Conservation (phyloP, 2,797 vertebrate species). For the Gorsachius magnificus region DNA sequence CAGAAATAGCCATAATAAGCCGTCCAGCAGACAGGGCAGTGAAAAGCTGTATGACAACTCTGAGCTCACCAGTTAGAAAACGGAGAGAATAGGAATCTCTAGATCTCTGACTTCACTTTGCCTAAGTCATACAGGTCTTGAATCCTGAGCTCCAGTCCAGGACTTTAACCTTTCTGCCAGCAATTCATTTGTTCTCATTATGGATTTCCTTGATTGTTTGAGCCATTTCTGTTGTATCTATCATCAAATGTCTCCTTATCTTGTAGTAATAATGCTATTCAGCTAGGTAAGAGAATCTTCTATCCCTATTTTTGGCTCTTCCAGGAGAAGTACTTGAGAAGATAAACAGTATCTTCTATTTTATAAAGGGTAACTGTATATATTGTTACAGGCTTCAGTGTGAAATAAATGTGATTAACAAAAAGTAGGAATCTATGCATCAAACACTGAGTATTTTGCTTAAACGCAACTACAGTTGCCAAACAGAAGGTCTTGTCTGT, state of each 20-base stretch:
- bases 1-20: background rate
- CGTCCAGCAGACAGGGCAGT: background rate
- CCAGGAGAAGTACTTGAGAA: background rate
- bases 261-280: background rate
- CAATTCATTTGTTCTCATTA: background rate
- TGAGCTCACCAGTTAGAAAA: background rate
- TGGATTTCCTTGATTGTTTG: background rate
- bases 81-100: background rate
- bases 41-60: background rate
- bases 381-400: background rate
- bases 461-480: background rate
- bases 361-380: background rate
- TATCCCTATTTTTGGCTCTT: background rate
- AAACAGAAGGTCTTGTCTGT: background rate
- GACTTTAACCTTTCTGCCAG: background rate
- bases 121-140: background rate
- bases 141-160: background rate
- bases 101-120: background rate
- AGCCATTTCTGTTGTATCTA: background rate
- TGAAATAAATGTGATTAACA: conserved; percentile 21
- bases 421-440: background rate
- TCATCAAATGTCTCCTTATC: background rate
- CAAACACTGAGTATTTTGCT: background rate
- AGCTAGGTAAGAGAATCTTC: background rate
- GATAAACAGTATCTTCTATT: background rate